A percentile compares a stretch with the other conserved stretches of the same genome.
These are phyloP conservation scores for Columba guinea DNA, from an alignment of 2,797 vertebrate genomes.

Conservation along the genomic window DNA sequence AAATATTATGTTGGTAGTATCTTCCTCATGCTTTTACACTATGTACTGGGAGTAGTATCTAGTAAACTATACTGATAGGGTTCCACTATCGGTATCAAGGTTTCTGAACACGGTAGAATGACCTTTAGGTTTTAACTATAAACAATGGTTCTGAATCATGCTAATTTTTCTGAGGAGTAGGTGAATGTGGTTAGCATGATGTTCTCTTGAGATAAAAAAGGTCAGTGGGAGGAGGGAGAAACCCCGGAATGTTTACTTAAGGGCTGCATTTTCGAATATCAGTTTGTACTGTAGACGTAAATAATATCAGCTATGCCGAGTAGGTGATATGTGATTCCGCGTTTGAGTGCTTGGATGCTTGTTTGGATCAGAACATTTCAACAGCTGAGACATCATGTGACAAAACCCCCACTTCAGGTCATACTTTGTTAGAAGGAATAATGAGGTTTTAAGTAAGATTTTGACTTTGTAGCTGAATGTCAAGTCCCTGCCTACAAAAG, in stretches of 20 bases:
- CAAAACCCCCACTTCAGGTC: neutral
- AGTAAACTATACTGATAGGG: conserved; percentile 23
- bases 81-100: neutral
- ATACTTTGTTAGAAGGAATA: neutral
- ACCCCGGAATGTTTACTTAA: conserved; percentile 18
- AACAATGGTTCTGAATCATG: neutral
- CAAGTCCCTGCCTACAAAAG: neutral
- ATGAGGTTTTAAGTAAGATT: neutral
- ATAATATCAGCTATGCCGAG: conserved; percentile 2
- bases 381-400: conserved; percentile 51
- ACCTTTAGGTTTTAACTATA: conserved; percentile 18
- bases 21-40: neutral
- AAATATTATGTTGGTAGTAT: neutral
- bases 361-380: conserved; percentile 23
- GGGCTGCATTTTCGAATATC: conserved; percentile 34
- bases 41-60: neutral
- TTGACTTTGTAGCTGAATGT: conserved; percentile 5
- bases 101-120: conserved; percentile 35
- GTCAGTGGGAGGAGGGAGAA: neutral
- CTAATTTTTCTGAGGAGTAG: neutral
- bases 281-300: conserved; percentile 2
- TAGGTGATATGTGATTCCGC: conserved; percentile 45
- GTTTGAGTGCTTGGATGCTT: neutral
- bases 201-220: neutral
- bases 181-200: neutral